Evolutionary conservation across 2,888 invertebrate species (phyloP).

Genomic region (Thera obeliscata): DNA sequence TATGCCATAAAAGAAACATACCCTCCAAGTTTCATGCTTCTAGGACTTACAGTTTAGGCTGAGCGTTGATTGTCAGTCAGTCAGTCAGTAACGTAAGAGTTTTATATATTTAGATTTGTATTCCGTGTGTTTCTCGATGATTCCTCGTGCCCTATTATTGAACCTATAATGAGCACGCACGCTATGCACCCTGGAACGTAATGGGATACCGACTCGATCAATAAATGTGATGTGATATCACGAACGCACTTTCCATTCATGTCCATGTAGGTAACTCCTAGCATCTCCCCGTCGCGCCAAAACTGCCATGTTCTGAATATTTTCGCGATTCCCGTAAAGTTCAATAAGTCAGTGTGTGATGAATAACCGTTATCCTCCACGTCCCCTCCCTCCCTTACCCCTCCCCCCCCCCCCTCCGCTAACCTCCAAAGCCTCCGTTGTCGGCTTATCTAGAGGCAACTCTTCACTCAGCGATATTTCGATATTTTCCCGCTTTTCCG

Average conservation of each 20-base stretch:
- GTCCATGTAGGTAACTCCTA: background rate
- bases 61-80: too few species aligned
- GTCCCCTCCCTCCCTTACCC: background rate
- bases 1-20: too few species aligned
- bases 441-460: conserved; percentile 11
- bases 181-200: background rate
- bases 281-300: background rate
- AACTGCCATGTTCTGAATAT: conserved; percentile 7
- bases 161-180: background rate
- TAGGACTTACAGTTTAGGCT: too few species aligned
- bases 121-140: background rate
- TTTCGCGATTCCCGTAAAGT: conserved; percentile 1
- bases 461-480: conserved; percentile 7
- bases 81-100: too few species aligned
- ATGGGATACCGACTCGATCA: background rate
- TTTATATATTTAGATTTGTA: too few species aligned
- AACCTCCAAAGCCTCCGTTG: background rate
- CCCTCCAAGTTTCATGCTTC: too few species aligned
- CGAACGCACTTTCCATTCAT: background rate
- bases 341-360: conserved; percentile 16
- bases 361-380: conserved; percentile 4
- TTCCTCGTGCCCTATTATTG: background rate
- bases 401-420: background rate
- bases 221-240: background rate
- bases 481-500: conserved; percentile 15